Base-by-base conservation (phyloP, 1,140 invertebrate species). In the Drosophila sechellia region DNA sequence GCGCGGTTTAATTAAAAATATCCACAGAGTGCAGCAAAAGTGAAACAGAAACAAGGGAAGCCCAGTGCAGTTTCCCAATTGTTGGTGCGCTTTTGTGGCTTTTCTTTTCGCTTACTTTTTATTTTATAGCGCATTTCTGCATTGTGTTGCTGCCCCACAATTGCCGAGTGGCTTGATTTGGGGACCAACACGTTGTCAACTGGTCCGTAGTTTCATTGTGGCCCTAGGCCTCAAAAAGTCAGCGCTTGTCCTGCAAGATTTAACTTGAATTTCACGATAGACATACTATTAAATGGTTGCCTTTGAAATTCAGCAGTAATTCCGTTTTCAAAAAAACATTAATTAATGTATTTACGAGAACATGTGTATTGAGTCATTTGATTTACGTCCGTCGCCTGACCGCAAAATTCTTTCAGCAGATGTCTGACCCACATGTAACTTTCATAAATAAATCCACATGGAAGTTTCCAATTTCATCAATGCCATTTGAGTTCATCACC, bases 1-100 rank as follows among this genome's bases (percentile, higher is more conserved):
- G 84, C 64, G 63, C 45, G 57, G 56, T 87, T 87, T 87, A 87
- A 87, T 87, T 87, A 89, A 87, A 87, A 87, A 89, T 64, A 74
- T 63, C 27, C 78, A 81, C 63, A 49, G 68, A 46, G 25, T 81
- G 79, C 68, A 57, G 49, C 39, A 55, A 58, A 59, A 57, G 52
- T 40, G 46, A 37, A 57, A 37, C 35, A 25, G 42, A 31, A 66
- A 66, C 40, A 42, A 70, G 43, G 27, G 8, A 12, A 17, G 10
- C 6, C 6, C 35, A 10, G 52, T 56, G 68, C 50, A 42, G 49
- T 46, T 37, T 22, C 4, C 40, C 59, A 15, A 37, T 68, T 68
- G 34, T 31, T 49, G 43, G 20, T 34, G 11, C 17, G 53, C 17
- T 17, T 22, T 34, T 63, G 49, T 73, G 45, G 48, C 22, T 22